Evolutionary conservation across 2,888 invertebrate species (phyloP).

Genomic region (Cephus pygmeus): DNA sequence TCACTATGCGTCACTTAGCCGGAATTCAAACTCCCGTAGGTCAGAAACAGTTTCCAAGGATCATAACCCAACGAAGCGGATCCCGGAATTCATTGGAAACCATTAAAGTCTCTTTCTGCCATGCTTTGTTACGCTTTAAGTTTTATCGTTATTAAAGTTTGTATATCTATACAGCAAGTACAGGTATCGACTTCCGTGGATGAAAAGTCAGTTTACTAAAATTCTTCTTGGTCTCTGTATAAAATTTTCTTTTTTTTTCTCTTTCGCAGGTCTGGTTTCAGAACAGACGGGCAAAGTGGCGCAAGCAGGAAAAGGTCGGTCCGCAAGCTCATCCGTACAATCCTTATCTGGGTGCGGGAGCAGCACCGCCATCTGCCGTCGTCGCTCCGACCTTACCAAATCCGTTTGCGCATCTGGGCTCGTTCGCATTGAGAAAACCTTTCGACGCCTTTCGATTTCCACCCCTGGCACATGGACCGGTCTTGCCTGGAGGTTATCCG

Average conservation of each 20-base stretch:
- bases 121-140: not conserved
- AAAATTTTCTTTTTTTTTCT: conserved; percentile 23
- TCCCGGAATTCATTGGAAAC: not conserved
- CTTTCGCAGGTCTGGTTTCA: conserved; percentile 91
- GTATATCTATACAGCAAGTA: not conserved
- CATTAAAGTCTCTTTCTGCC: not conserved
- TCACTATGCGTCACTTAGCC: conserved; percentile 47
- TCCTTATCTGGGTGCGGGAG: conserved; percentile 80
- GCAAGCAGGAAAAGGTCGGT: conserved; percentile 93
- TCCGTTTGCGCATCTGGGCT: conserved; percentile 81
- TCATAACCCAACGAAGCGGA: conserved; percentile 11
- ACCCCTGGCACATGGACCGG: conserved; percentile 68
- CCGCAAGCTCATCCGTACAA: conserved; percentile 92
- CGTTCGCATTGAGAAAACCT: conserved; percentile 76
- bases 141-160: not conserved
- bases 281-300: conserved; percentile 92
- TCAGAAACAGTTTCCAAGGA: conserved; percentile 45
- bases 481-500: conserved; percentile 72
- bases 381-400: conserved; percentile 82
- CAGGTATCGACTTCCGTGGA: not conserved
- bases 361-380: conserved; percentile 74
- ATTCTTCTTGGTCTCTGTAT: not conserved
- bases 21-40: conserved; percentile 41
- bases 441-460: conserved; percentile 81
- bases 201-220: not conserved